Evolutionary conservation across 2,888 invertebrate genomes (phyloP).

Genomic region (Aporophyla nigra): DNA sequence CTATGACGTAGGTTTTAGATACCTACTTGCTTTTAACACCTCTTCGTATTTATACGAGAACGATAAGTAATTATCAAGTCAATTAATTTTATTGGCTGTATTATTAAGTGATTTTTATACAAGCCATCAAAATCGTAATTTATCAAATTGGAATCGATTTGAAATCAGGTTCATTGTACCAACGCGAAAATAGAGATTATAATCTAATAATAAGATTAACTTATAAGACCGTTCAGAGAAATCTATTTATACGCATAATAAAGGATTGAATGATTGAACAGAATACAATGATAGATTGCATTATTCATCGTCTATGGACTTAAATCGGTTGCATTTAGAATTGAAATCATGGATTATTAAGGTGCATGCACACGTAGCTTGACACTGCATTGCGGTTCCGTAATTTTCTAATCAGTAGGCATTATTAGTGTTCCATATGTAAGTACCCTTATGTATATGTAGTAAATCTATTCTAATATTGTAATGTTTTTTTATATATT

Average conservation of each 20-base stretch:
- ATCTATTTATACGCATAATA: conserved; percentile 57
- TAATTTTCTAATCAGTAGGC: conserved; percentile 16
- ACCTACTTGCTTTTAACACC: neutral
- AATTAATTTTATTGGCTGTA: conserved; percentile 35
- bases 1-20: neutral
- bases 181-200: conserved; percentile 61
- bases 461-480: neutral
- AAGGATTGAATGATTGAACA: conserved; percentile 60
- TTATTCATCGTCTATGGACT: conserved; percentile 54
- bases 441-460: neutral
- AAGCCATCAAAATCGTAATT: conserved; percentile 36
- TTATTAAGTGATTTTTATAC: conserved; percentile 30
- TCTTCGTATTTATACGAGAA: neutral
- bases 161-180: conserved; percentile 70
- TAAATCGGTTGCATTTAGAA: conserved; percentile 53
- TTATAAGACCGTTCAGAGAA: conserved; percentile 58
- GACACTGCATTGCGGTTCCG: conserved; percentile 21
- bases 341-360: conserved; percentile 46
- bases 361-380: conserved; percentile 36
- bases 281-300: conserved; percentile 56
- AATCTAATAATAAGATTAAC: conserved; percentile 68
- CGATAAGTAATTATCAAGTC: conserved; percentile 25
- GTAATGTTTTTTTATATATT: too few relatives aligned
- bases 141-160: conserved; percentile 44
- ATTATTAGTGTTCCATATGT: conserved; percentile 14